Conservation (phyloP, 92 coral and sea anemone species). For the Zoanthus gigantus region DNA sequence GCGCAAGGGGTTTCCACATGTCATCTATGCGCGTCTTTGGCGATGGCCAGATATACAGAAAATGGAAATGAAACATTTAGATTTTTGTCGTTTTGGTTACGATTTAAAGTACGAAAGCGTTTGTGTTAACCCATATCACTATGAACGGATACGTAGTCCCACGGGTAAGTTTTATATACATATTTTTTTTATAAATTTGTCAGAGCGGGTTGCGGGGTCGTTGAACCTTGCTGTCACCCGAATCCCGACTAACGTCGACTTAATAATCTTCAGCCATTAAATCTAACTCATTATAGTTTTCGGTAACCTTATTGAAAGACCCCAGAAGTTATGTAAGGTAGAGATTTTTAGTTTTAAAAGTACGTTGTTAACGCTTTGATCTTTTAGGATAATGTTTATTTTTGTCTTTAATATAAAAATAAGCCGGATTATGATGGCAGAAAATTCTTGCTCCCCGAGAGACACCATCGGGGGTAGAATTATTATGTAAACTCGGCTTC, state of each 20-base stretch:
- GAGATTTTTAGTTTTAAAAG: not conserved
- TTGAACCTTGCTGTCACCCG: slow-evolving; percentile 8
- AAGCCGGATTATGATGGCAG: slow-evolving; percentile 31
- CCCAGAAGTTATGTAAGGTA: not conserved
- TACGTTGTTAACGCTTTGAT: not conserved
- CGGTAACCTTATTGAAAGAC: not conserved
- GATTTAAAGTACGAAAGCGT: slow-evolving; percentile 99
- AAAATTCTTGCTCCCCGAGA: slow-evolving; percentile 10
- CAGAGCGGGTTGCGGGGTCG: slow-evolving; percentile 6
- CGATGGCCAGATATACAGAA: slow-evolving; percentile 99
- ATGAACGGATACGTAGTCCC: slow-evolving; percentile 97
- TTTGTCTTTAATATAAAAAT: not conserved
- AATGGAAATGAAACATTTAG: slow-evolving; percentile 99
- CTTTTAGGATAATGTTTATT: not conserved
- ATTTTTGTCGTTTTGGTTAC: slow-evolving; percentile 98
- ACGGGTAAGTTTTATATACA: slow-evolving; percentile 71
- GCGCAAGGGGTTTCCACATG: slow-evolving; percentile 99
- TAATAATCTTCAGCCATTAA: not conserved
- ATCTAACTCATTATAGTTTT: not conserved
- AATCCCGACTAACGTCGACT: slow-evolving; percentile 9
- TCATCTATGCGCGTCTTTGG: slow-evolving; percentile 98
- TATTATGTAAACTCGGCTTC: slow-evolving; percentile 46
- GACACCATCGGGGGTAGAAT: slow-evolving; percentile 42
- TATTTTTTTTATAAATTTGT: slow-evolving; percentile 14
- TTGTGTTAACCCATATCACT: slow-evolving; percentile 99